Conservation (phyloP, 2,113 vertebrate species). For the Chaetops frenatus region DNA sequence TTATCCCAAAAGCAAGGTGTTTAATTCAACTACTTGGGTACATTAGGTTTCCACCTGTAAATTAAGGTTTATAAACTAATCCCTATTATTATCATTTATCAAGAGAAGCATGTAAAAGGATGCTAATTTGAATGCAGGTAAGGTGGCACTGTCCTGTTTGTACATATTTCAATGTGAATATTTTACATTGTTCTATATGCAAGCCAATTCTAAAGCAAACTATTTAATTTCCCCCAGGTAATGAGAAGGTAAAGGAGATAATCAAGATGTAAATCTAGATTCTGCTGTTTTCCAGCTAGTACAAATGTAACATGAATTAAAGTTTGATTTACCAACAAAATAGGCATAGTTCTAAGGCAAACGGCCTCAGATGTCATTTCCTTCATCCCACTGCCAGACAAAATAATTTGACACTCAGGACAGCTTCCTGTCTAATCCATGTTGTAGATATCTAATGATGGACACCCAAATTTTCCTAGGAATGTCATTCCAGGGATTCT, state of each 20-base stretch:
- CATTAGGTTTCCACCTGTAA: background rate
- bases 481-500: background rate
- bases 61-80: slow-evolving; percentile 30
- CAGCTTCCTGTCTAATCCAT: background rate
- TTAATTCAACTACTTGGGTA: background rate
- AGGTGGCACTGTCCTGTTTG: background rate
- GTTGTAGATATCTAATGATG: background rate
- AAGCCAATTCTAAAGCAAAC: slow-evolving; percentile 42
- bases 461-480: background rate
- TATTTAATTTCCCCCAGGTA: slow-evolving; percentile 54
- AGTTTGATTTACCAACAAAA: slow-evolving; percentile 6
- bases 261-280: slow-evolving; percentile 52
- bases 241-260: slow-evolving; percentile 44
- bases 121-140: slow-evolving; percentile 23
- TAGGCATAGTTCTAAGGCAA: background rate
- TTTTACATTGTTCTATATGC: slow-evolving; percentile 33
- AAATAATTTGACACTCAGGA: background rate
- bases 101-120: background rate
- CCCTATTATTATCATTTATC: slow-evolving; percentile 26
- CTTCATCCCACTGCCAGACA: background rate
- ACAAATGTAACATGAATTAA: background rate
- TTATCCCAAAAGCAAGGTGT: background rate
- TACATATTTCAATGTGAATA: slow-evolving; percentile 44
- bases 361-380: background rate
- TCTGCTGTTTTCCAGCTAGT: background rate